Evolutionary conservation across 1,140 invertebrate genomes (phyloP).

Genomic region (Drosophila arawakana): DNA sequence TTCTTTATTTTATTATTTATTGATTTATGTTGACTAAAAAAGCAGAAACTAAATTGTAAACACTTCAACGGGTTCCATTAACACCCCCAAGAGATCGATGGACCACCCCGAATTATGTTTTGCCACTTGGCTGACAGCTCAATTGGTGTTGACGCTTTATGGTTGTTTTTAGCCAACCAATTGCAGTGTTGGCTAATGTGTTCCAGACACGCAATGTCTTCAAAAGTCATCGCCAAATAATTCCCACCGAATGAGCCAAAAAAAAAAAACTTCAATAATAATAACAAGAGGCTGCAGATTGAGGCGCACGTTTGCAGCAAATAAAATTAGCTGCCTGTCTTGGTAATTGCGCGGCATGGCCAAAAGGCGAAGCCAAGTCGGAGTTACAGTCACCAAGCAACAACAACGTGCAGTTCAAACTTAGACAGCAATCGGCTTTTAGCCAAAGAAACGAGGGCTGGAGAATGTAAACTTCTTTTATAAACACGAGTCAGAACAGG

Average conservation of each 20-base stretch:
- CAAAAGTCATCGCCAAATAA: conserved; percentile 59
- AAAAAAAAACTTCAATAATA: conserved; percentile 28
- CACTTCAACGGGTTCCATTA: conserved; percentile 43
- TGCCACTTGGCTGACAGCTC: conserved; percentile 64
- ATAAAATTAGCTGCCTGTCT: conserved; percentile 80
- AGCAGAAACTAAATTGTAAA: conserved; percentile 25
- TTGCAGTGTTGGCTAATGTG: conserved; percentile 52
- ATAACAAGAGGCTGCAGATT: conserved; percentile 36
- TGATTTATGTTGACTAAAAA: not conserved
- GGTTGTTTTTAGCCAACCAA: conserved; percentile 14
- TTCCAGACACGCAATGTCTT: conserved; percentile 61
- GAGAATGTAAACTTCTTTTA: not conserved
- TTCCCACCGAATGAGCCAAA: conserved; percentile 55
- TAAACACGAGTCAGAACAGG: not conserved
- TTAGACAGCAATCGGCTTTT: conserved; percentile 36
- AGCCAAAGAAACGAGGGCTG: conserved; percentile 35
- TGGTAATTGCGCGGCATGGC: conserved; percentile 70
- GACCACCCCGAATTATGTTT: conserved; percentile 65
- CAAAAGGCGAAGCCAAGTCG: conserved; percentile 43
- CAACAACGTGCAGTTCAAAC: conserved; percentile 2
- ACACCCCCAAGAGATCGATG: conserved; percentile 9
- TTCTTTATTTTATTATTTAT: not conserved
- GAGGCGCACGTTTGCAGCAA: conserved; percentile 76
- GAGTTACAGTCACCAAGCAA: conserved; percentile 50
- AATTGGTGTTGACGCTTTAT: conserved; percentile 54